Conservation (phyloP, 1,140 invertebrate genomes). For the Pomacea maculata region DNA sequence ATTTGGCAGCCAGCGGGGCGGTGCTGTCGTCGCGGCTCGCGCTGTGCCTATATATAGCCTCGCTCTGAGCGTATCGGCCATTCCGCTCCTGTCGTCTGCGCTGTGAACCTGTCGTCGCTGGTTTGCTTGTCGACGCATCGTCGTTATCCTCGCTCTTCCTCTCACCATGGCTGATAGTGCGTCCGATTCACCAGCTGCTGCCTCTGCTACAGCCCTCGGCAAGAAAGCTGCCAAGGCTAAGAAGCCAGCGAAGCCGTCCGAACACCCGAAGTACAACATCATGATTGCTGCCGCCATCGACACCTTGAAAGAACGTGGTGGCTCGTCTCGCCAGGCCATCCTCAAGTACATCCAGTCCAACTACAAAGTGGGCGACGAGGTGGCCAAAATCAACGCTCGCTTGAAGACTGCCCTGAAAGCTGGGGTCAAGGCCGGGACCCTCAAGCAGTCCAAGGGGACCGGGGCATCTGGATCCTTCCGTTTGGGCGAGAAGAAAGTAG, state of each 20-base stretch:
- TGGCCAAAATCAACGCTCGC: constrained; percentile 50
- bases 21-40: constrained; percentile 19
- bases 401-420: constrained; percentile 53
- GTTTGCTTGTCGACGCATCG: not conserved
- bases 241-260: constrained; percentile 54
- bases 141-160: not conserved
- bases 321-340: constrained; percentile 61
- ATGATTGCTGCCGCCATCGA: constrained; percentile 51
- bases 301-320: constrained; percentile 49
- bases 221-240: constrained; percentile 45
- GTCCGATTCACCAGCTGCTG: not conserved
- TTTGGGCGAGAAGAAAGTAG: constrained; percentile 46
- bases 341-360: constrained; percentile 62
- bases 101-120: too few relatives aligned
- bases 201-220: constrained; percentile 29
- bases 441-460: constrained; percentile 60
- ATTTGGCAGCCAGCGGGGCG: not conserved
- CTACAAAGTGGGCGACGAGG: constrained; percentile 60
- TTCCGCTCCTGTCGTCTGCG: not conserved
- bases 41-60: not conserved
- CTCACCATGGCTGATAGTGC: constrained; percentile 8
- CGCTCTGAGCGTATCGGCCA: too few relatives aligned
- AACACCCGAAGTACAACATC: constrained; percentile 51
- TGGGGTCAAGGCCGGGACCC: constrained; percentile 47
- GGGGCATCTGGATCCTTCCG: constrained; percentile 63